phyloP scores from a whole-genome alignment of 2,888 invertebrate species.

The Drosophila parthenogenetica region DNA sequence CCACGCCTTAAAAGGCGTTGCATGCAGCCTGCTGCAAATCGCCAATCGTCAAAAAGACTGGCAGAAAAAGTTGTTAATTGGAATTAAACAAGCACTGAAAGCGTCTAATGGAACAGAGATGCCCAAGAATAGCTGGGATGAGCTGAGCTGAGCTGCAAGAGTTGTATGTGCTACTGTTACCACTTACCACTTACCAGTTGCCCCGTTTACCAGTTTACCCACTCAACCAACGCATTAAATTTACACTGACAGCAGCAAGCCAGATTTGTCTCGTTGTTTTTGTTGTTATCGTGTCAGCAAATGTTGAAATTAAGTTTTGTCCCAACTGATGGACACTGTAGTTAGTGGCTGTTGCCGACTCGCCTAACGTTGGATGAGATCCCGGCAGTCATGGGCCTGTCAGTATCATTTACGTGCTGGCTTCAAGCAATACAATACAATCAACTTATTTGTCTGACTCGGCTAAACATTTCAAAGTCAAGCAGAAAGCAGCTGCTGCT shows the following conservation, averaged over 20 bases:
- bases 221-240: slow-evolving; percentile 47
- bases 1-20: slow-evolving; percentile 49
- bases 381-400: slow-evolving; percentile 42
- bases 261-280: slow-evolving; percentile 15
- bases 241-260: slow-evolving; percentile 36
- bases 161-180: slow-evolving; percentile 19
- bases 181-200: slow-evolving; percentile 28
- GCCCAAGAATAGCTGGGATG: slow-evolving; percentile 35
- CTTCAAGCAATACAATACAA: slow-evolving; percentile 59
- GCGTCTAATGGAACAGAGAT: slow-evolving; percentile 72
- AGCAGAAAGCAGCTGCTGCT: slow-evolving; percentile 35
- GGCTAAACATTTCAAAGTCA: slow-evolving; percentile 62
- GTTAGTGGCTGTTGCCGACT: slow-evolving; percentile 4
- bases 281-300: slow-evolving; percentile 66
- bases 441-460: slow-evolving; percentile 73
- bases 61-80: slow-evolving; percentile 81
- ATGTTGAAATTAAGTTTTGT: slow-evolving; percentile 80
- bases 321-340: slow-evolving; percentile 29
- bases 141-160: slow-evolving; percentile 9
- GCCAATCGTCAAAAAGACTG: slow-evolving; percentile 46
- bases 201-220: slow-evolving; percentile 61
- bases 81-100: slow-evolving; percentile 82
- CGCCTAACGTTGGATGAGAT: slow-evolving; percentile 19
- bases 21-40: slow-evolving; percentile 38
- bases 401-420: slow-evolving; percentile 73